Base-by-base conservation (phyloP, 2,797 vertebrate species). In the Phyllotis vaccarum region DNA sequence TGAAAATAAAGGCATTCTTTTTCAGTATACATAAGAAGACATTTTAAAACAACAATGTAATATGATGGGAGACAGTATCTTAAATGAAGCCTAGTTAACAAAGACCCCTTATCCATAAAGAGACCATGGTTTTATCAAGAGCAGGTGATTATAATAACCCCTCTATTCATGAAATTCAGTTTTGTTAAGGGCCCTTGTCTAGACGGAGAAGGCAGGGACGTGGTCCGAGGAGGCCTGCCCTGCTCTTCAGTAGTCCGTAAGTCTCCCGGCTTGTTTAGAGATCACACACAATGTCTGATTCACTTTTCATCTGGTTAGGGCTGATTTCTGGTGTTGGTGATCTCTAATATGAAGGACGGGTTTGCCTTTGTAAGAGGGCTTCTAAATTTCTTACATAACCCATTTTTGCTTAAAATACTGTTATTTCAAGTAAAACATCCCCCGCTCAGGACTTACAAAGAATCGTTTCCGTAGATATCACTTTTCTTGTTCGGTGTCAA, bases 401-500 rank as follows among this genome's bases (percentile, higher is more conserved):
- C 5, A 95, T 91, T 95, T 96, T 58, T 27, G 91, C 16, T 90
- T 93, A 60, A 96, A 85, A 70, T 79, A 62, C 79, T 89, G 66
- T 75, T 29, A 88, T 54, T 16, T 88, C 29, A 96, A 24, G 74
- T 16, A 90, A 90, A 37, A 5, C 17, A 19, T 88, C 91, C 76
- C 27, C 34, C 78, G n/a, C 72, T 54, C 66, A 87, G 91, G 72
- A 98, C 98, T 97, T 98, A 99, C 98, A 99, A 94, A 83, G 99
- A 98, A 92, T 99, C 98, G 83, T 99, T 99, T 46, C 98, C 97
- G 58, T 95, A 97, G 92, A 98, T 13, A 72, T 98, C 97, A 92
- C 98, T 99, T 98, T 98, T 99, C 92, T 97, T 99, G 95, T 97
- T 97, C 68, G 97, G 82, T 1, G 96, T 98, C 74, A 98, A 75